Conservation (phyloP, 2,888 invertebrate genomes). For the Gonocerus acuteangulatus region DNA sequence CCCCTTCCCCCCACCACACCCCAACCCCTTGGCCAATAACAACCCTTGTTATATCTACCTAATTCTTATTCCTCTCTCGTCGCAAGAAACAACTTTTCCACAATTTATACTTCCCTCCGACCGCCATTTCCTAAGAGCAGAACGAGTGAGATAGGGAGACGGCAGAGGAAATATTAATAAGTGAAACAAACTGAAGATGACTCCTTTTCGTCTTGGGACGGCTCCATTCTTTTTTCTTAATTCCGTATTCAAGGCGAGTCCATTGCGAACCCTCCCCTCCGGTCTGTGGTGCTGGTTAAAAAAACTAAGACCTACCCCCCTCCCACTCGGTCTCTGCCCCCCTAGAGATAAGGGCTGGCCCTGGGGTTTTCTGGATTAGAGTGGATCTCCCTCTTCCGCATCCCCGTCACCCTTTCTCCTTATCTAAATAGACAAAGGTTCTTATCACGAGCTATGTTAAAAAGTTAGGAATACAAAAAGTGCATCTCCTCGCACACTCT, state of each 20-base stretch:
- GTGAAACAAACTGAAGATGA: slow-evolving; percentile 23
- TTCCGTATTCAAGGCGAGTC: slow-evolving; percentile 9
- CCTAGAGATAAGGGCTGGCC: background rate
- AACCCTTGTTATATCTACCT: slow-evolving; percentile 15
- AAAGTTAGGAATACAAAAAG: no score
- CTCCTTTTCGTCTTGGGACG: slow-evolving; percentile 6
- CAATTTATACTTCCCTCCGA: slow-evolving; percentile 14
- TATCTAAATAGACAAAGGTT: background rate
- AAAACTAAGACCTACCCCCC: background rate
- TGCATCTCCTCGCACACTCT: background rate
- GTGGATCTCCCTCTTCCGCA: background rate
- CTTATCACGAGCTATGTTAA: no score
- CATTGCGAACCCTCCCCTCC: background rate
- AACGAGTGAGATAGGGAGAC: background rate
- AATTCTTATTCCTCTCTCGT: slow-evolving; percentile 11
- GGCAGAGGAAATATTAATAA: slow-evolving; percentile 16
- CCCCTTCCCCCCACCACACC: background rate
- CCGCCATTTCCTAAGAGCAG: background rate
- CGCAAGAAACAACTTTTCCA: slow-evolving; percentile 10
- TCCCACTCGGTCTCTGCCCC: no score
- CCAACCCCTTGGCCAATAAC: background rate
- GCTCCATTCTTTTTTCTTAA: slow-evolving; percentile 9
- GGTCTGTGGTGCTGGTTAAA: background rate
- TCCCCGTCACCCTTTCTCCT: background rate
- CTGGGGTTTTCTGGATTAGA: background rate